Evolutionary conservation across 2,113 vertebrate species (phyloP), one percentile per base, ranked within the genome.

Genomic region (Alectura lathami): DNA sequence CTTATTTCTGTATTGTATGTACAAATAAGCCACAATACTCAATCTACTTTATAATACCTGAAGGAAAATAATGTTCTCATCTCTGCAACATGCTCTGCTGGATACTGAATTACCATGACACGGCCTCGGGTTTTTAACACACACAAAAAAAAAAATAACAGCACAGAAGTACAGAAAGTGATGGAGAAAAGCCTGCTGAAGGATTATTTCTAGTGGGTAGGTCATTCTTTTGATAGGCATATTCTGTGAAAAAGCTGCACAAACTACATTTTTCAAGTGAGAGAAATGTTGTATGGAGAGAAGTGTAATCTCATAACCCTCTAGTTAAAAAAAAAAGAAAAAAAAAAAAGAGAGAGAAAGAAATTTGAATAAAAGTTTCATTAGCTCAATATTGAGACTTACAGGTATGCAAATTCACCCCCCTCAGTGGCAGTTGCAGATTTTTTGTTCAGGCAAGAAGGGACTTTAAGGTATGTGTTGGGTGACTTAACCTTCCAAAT

Each of bases 61-160:
- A 93, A 94, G 23, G 20, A 92, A 95, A 95, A 76, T 6, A 74
- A 12, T 17, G 12, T 40, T 94, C 94, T 88, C 50, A 82, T 51
- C 66, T 86, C 68, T 91, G 79, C 47, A 51, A 66, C 30, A 63
- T 45, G 38, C 21, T 94, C 43, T 59, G 54, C 22, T 85, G 45
- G 62, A 84, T 93, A 94, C 12, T 86, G 87, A 93, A 85, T 79
- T 81, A 86, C 22, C 36, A 80, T 53, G 21, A 54, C 48, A 89
- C 91, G 32, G 72, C 66, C 42, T 84, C 54, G 30, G 51, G 51
- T 91, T 94, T 94, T 93, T 56, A 83, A 92, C n/a, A 63, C 50
- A 88, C n/a, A n/a, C n/a, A 77, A 57, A 78, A 91, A 94, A 85
- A 23, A 53, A 22, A 50, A 50, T 36, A 70, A 45, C 13, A 76